These are phyloP conservation scores for Eretmochelys imbricata DNA, from an alignment of 2,113 vertebrate species.

Conservation along the genomic window DNA sequence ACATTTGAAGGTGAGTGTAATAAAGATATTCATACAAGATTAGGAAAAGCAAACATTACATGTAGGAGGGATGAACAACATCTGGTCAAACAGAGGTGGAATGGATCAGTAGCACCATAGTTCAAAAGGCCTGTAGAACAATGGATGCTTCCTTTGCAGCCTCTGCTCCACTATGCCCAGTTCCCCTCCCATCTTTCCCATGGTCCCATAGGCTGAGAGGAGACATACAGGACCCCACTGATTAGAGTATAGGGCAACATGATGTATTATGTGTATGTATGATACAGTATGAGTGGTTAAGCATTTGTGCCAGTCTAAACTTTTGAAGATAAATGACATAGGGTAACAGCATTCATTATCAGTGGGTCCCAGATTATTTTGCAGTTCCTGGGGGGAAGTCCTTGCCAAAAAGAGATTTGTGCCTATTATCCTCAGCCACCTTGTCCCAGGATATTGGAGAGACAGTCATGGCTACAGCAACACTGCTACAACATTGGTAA, in stretches of 20 bases:
- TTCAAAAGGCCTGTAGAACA: fast-evolving
- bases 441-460: not conserved
- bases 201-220: too few species aligned
- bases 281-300: not conserved
- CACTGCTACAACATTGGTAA: not conserved
- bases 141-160: fast-evolving
- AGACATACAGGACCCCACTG: not conserved
- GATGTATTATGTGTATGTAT: too few species aligned
- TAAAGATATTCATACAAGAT: too few species aligned
- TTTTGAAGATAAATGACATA: not conserved
- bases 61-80: too few species aligned
- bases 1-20: too few species aligned
- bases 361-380: not conserved
- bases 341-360: not conserved
- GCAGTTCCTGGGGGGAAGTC: not conserved
- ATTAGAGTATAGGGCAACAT: not conserved
- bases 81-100: not conserved
- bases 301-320: not conserved
- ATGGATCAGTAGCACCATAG: not conserved
- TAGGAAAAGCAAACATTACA: too few species aligned
- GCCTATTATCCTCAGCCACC: not conserved
- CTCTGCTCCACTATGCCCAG: not conserved
- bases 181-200: too few species aligned
- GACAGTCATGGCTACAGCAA: too few species aligned
- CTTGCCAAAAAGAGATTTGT: not conserved